Conservation (phyloP, 2,888 invertebrate genomes). For the Acanthococcus lagerstroemiae region DNA sequence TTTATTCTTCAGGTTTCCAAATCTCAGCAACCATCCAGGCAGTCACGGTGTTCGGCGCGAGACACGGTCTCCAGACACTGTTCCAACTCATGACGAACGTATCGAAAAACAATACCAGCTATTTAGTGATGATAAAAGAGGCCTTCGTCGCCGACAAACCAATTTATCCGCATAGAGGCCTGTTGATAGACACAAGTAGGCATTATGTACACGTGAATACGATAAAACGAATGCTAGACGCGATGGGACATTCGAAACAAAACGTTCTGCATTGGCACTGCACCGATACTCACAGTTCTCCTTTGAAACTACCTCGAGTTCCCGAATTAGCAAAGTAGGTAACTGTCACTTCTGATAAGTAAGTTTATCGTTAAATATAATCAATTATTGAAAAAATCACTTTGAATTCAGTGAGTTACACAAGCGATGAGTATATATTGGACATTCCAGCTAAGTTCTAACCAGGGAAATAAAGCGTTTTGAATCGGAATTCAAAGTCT, state of each 20-base stretch:
- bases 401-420: too few relatives aligned
- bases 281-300: constrained; percentile 86
- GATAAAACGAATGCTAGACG: constrained; percentile 65
- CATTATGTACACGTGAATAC: constrained; percentile 67
- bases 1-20: constrained; percentile 42
- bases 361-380: too few relatives aligned
- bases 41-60: constrained; percentile 43
- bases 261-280: constrained; percentile 91
- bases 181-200: constrained; percentile 78
- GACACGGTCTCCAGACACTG: constrained; percentile 67
- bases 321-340: constrained; percentile 63
- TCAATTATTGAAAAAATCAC: too few relatives aligned
- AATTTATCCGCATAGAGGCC: constrained; percentile 69
- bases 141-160: constrained; percentile 66
- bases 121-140: constrained; percentile 50
- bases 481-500: too few relatives aligned
- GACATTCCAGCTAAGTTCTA: too few relatives aligned
- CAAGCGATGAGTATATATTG: too few relatives aligned
- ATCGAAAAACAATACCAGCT: constrained; percentile 5
- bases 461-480: too few relatives aligned
- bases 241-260: constrained; percentile 77
- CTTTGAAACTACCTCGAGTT: constrained; percentile 62
- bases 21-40: constrained; percentile 40
- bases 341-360: too few relatives aligned
- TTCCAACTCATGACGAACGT: constrained; percentile 48